phyloP scores from a whole-genome alignment of 92 coral and sea anemone species.

The Zoanthus solanderi region DNA sequence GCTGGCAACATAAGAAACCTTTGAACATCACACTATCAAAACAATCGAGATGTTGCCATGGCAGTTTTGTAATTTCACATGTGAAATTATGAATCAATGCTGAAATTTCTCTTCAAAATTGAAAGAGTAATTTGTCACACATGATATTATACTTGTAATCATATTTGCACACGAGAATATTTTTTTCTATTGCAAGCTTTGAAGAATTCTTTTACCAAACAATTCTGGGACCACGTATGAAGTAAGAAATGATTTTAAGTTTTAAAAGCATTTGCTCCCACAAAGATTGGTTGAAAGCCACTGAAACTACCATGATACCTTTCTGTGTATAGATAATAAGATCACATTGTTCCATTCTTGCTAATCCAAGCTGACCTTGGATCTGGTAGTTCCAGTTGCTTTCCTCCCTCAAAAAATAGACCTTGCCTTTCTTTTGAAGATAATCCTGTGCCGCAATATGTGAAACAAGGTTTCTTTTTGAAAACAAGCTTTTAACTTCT shows the following conservation, averaged over 20 bases:
- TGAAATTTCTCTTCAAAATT: neutral
- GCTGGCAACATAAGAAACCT: conserved; percentile 5
- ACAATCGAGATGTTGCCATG: conserved; percentile 3
- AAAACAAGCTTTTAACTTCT: conserved; percentile 10
- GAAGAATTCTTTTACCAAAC: neutral
- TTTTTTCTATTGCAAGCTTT: conserved; percentile 9
- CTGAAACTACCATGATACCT: conserved; percentile 54
- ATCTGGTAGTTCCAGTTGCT: conserved; percentile 54
- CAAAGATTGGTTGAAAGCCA: conserved; percentile 22
- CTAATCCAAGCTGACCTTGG: conserved; percentile 52
- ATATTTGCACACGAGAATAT: conserved; percentile 9
- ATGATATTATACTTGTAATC: neutral
- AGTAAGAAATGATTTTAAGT: neutral
- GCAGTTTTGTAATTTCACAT: too few relatives aligned
- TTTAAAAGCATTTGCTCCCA: conserved; percentile 32
- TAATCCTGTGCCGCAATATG: conserved; percentile 3
- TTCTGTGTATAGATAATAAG: conserved; percentile 50
- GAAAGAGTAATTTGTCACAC: neutral
- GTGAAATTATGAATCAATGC: neutral
- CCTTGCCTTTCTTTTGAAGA: neutral
- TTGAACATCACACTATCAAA: conserved; percentile 15
- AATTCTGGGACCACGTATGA: conserved; percentile 19
- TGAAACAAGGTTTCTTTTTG: conserved; percentile 19
- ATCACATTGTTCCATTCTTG: conserved; percentile 18
- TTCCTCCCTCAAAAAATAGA: conserved; percentile 11